Conservation (phyloP, 2,888 invertebrate genomes). For the Cerceris ruficornis region DNA sequence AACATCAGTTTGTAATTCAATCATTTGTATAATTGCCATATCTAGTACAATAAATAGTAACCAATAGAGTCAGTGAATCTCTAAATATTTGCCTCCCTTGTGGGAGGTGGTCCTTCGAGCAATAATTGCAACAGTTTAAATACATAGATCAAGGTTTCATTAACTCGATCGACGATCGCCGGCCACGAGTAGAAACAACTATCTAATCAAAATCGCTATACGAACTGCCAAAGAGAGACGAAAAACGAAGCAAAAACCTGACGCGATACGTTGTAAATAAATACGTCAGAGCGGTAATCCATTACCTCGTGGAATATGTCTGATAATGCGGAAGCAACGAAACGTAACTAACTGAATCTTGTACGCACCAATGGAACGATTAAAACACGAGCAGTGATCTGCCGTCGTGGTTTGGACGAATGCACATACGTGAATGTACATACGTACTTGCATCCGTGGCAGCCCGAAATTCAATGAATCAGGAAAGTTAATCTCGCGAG, state of each 20-base stretch:
- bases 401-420: neutral
- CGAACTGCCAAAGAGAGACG: neutral
- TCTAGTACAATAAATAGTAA: too few relatives aligned
- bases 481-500: conserved; percentile 44
- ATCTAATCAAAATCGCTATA: too few relatives aligned
- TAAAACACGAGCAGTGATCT: conserved; percentile 27
- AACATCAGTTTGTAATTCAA: too few relatives aligned
- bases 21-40: too few relatives aligned
- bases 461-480: conserved; percentile 29
- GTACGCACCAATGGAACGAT: conserved; percentile 39
- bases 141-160: too few relatives aligned
- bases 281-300: neutral
- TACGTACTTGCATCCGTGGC: conserved; percentile 2
- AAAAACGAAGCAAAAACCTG: neutral
- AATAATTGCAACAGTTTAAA: too few relatives aligned
- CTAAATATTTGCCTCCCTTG: too few relatives aligned
- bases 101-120: too few relatives aligned
- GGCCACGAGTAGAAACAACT: too few relatives aligned
- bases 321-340: conserved; percentile 41
- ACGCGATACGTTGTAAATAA: neutral
- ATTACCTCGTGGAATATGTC: conserved; percentile 22
- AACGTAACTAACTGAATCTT: conserved; percentile 47
- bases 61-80: too few relatives aligned
- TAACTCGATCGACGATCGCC: too few relatives aligned
- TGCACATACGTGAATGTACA: too few relatives aligned